phyloP scores from a whole-genome alignment of 2,797 vertebrate species.

The Anas acuta region DNA sequence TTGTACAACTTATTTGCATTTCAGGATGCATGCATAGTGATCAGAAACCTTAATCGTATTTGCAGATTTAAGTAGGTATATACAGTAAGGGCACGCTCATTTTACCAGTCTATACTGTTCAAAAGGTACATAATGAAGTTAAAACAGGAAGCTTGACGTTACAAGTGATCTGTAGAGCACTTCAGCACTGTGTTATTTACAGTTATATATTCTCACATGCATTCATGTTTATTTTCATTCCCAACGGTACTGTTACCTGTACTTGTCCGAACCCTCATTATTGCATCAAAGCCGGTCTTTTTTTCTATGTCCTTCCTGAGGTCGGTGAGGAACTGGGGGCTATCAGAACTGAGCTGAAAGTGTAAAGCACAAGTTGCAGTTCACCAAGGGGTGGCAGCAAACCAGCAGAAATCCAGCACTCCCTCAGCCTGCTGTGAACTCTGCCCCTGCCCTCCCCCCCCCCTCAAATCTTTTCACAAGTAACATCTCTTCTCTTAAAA shows the following conservation, averaged over 20 bases:
- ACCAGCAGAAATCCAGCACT: not conserved
- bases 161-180: not conserved
- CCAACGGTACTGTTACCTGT: constrained; percentile 82
- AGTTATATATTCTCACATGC: not conserved
- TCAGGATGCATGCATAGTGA: not conserved
- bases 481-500: no score
- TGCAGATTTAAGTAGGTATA: not conserved
- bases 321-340: constrained; percentile 90
- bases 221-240: not conserved
- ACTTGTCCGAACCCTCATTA: constrained; percentile 96
- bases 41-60: not conserved
- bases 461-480: no score
- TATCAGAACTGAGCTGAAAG: constrained; percentile 85
- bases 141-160: not conserved
- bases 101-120: not conserved
- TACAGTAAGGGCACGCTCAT: not conserved
- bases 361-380: not conserved
- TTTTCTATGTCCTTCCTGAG: constrained; percentile 90
- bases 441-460: no score
- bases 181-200: not conserved
- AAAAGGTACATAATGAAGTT: not conserved
- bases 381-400: constrained; percentile 74
- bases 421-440: no score
- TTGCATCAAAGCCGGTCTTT: constrained; percentile 90
- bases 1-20: not conserved